Evolutionary conservation across 2,113 vertebrate genomes (phyloP), one percentile per base, ranked within the genome.

Genomic region (Sebastes fasciatus): DNA sequence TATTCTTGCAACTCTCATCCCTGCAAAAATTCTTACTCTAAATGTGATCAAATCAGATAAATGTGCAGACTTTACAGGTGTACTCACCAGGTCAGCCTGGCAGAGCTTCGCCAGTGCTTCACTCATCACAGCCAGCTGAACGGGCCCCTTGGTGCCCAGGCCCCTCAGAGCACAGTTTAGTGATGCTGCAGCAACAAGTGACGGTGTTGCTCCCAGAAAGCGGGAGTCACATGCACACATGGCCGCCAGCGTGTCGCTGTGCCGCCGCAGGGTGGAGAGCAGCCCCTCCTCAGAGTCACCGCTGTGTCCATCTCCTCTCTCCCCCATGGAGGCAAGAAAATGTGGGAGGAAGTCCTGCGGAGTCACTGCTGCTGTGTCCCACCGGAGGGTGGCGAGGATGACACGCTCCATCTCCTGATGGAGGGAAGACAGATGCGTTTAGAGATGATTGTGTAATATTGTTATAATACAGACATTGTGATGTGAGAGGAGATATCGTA

Each of bases 341-440:
- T 95, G 96, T 14, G 95, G 95, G 21, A 96, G 89, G 79, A 96
- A 97, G 92, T 96, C 96, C 81, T 96, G 94, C 1, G 96, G 94
- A 3, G 96, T 97, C 52, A 96, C 94, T 0, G 93, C 93, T 5
- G 95, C 96, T 1, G 95, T 90, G 79, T 96, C 96, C 96, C 96
- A 97, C 1, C 94, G 93, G 21, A 97, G 91, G 16, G 94, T 93
- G 21, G 91, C 94, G 23, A 97, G 87, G 42, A 97, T 72, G 0
- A 97, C 57, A 0, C 96, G 93, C 86, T 97, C 96, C 96, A 97
- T 96, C 10, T 95, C 93, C 96, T 96, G 76, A 54, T 8, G 79
- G 14, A 48, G 26, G 49, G 3, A 13, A 13, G 66, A 46, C 2
- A 23, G 5, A 16, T 17, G 48, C 9, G 11, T 63, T 58, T 43